Evolutionary conservation across 2,888 invertebrate species (phyloP).

Genomic region (Smittia aterrima): DNA sequence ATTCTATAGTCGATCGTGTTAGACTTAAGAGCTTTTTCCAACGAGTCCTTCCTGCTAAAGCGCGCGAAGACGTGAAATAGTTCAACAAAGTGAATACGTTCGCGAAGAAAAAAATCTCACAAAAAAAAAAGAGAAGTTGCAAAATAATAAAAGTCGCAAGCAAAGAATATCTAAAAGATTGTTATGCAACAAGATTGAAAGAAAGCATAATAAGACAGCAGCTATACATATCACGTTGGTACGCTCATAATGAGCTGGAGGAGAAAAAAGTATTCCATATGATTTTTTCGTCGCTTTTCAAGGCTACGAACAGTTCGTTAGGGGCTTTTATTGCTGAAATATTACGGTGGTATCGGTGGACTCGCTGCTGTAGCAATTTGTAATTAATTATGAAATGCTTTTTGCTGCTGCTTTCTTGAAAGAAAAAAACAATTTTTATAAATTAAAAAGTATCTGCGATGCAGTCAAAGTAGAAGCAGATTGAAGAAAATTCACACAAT

Average conservation of each 20-base stretch:
- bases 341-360: slow-evolving; percentile 30
- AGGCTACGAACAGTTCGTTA: slow-evolving; percentile 28
- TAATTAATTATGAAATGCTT: slow-evolving; percentile 41
- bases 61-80: slow-evolving; percentile 8
- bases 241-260: neutral
- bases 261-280: slow-evolving; percentile 25
- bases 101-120: neutral
- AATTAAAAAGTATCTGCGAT: slow-evolving; percentile 19
- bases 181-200: slow-evolving; percentile 38
- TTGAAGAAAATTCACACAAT: slow-evolving; percentile 23
- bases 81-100: slow-evolving; percentile 37
- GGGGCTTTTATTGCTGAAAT: slow-evolving; percentile 19
- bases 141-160: neutral
- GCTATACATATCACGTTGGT: slow-evolving; percentile 24
- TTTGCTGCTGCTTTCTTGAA: neutral
- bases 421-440: slow-evolving; percentile 19
- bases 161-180: slow-evolving; percentile 7
- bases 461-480: slow-evolving; percentile 1
- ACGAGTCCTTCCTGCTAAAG: slow-evolving; percentile 32
- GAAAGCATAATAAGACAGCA: slow-evolving; percentile 38
- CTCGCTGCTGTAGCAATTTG: slow-evolving; percentile 17
- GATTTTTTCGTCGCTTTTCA: slow-evolving; percentile 41
- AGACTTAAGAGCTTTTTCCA: slow-evolving; percentile 38
- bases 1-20: slow-evolving; percentile 41
- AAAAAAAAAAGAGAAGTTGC: slow-evolving; percentile 6